Evolutionary conservation across 2,888 invertebrate genomes (phyloP).

Genomic region (Drosophila birchii): DNA sequence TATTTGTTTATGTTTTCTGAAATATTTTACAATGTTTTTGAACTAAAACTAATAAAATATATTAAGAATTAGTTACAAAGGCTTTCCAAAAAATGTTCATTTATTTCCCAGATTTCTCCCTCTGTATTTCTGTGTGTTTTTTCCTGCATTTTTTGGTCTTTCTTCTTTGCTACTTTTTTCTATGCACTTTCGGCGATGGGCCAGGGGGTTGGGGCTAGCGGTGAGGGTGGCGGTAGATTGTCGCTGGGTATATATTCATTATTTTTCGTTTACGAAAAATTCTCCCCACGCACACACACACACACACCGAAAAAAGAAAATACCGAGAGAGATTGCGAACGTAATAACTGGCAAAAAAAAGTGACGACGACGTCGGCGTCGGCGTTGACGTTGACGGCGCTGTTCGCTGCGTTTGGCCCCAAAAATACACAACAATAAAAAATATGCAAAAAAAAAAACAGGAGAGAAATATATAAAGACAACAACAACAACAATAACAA

Average conservation of each 20-base stretch:
- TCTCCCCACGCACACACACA: conserved; percentile 53
- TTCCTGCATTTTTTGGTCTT: conserved; percentile 64
- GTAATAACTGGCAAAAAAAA: conserved; percentile 78
- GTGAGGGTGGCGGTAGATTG: conserved; percentile 36
- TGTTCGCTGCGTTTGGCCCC: conserved; percentile 62
- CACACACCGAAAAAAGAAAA: conserved; percentile 52
- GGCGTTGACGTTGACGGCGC: conserved; percentile 48
- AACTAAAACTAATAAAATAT: no score
- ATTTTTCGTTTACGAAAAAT: conserved; percentile 81
- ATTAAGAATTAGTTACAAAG: rapidly evolving
- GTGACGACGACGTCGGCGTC: conserved; percentile 64
- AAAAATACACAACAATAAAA: conserved; percentile 59
- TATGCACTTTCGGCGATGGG: conserved; percentile 67
- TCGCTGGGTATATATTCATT: conserved; percentile 75
- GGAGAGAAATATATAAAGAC: conserved; percentile 45
- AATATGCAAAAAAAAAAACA: conserved; percentile 44
- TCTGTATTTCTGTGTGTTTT: conserved; percentile 22
- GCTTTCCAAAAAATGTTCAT: no score
- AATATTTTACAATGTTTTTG: not conserved
- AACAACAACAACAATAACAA: conserved; percentile 35
- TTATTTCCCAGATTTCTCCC: not conserved
- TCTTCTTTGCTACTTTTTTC: conserved; percentile 77
- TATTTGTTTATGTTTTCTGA: not conserved
- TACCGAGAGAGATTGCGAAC: conserved; percentile 67
- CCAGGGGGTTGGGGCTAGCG: conserved; percentile 17